A percentile compares a stretch with the other conserved stretches of the same genome.
phyloP scores from a whole-genome alignment of 2,888 invertebrate genomes.

The Lasioglossum morio region DNA sequence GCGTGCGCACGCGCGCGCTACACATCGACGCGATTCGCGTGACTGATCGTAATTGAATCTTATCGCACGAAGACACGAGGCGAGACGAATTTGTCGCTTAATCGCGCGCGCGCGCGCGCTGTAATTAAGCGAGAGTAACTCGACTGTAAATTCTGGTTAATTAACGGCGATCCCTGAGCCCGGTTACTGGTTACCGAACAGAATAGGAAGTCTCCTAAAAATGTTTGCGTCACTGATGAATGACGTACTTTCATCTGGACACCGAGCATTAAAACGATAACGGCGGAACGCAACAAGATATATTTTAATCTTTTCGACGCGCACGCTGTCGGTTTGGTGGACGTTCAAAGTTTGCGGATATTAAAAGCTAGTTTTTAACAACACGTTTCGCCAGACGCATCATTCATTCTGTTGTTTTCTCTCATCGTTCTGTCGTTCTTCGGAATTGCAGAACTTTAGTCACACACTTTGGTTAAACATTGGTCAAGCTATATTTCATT shows the following conservation, averaged over 20 bases:
- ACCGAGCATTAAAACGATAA: neutral
- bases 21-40: constrained; percentile 25
- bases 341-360: neutral
- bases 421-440: neutral
- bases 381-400: neutral
- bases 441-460: neutral
- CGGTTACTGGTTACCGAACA: neutral
- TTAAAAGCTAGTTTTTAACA: neutral
- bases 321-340: neutral
- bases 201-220: neutral
- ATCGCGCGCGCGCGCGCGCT: neutral
- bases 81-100: constrained; percentile 5
- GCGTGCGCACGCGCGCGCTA: neutral
- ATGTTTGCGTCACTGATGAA: constrained; percentile 1
- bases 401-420: neutral
- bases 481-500: neutral
- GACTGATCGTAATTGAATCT: constrained; percentile 47
- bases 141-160: neutral
- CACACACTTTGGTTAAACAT: neutral
- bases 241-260: neutral
- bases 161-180: neutral
- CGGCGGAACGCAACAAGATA: neutral
- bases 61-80: constrained; percentile 35
- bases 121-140: constrained; percentile 19
- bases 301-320: neutral